Conservation (phyloP, 2,888 invertebrate species). For the Chymomyza fuscimana region DNA sequence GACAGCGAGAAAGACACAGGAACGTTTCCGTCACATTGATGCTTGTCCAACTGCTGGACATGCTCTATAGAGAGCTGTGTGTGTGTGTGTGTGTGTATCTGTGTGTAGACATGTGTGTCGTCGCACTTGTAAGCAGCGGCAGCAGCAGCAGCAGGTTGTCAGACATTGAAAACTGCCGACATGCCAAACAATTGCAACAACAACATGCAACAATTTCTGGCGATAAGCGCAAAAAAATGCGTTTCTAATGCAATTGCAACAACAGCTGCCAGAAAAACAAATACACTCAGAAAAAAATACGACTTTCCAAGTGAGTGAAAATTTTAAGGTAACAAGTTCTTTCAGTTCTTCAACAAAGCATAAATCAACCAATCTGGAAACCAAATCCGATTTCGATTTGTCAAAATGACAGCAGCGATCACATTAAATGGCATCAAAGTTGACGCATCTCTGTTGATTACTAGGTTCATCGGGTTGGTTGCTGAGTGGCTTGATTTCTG, state of each 20-base stretch:
- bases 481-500: no score
- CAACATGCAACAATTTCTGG: constrained; percentile 19
- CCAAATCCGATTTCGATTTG: not conserved
- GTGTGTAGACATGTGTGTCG: constrained; percentile 49
- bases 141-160: constrained; percentile 53
- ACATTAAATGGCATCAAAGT: constrained; percentile 39
- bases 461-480: no score
- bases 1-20: constrained; percentile 41
- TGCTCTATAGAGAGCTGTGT: constrained; percentile 55
- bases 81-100: not conserved
- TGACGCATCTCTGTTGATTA: not conserved
- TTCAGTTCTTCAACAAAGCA: constrained; percentile 15
- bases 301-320: not conserved
- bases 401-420: constrained; percentile 6
- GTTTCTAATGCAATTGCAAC: constrained; percentile 13
- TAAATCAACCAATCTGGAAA: not conserved
- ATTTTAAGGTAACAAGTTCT: not conserved
- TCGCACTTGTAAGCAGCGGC: constrained; percentile 45
- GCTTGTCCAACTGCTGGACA: constrained; percentile 27
- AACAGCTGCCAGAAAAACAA: not conserved
- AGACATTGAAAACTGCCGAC: constrained; percentile 52
- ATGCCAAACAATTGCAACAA: constrained; percentile 20
- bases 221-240: constrained; percentile 28
- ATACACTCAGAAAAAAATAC: constrained; percentile 34
- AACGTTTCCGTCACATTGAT: constrained; percentile 71